Evolutionary conservation across 2,113 vertebrate genomes (phyloP), one percentile per base, ranked within the genome.

Genomic region (Neogale vison): DNA sequence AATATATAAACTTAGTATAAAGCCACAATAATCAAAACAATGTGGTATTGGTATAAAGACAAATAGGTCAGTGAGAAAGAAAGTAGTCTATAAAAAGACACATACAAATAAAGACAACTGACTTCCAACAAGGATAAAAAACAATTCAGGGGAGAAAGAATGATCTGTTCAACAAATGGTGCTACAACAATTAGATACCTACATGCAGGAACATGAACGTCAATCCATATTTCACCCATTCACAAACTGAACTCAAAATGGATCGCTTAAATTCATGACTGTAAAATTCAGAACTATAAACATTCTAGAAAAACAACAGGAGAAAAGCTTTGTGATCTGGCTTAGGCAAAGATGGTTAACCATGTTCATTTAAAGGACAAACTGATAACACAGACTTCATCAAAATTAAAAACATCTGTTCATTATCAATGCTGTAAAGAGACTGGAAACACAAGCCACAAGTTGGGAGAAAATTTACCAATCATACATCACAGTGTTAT

Each of bases 191-290:
- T 90, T 57, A 74, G 50, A 69, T 52, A 39, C 31, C 36, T 59
- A 29, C 5, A 47, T 31, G 29, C 11, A 72, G 95, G 90, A 97
- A 90, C 1, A 45, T 9, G 34, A 74, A 65, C 36, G 69, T 80
- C 6, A 5, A 89, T 55, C 47, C 39, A 86, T 39, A 79, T 39
- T 50, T 93, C 36, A 90, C 6, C 15, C 7, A 63, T 7, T 45
- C 2, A 65, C 9, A 93, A 91, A 94, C 85, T 72, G 31, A 95
- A 95, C 50, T 92, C 86, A 93, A 88, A 93, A 57, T 63, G 52
- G 29, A 67, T 74, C 42, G 71, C 18, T 52, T 88, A 96, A 67
- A 65, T 50, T 4, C 24, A 95, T 94, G 88, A 85, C 52, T 72
- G 42, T 52, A 79, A 67, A 76, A 65, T 63, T 4, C 24, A 95